Evolutionary conservation across 2,888 invertebrate genomes (phyloP), one percentile per base, ranked within the genome.

Genomic region (Cosmopolites sordidus): DNA sequence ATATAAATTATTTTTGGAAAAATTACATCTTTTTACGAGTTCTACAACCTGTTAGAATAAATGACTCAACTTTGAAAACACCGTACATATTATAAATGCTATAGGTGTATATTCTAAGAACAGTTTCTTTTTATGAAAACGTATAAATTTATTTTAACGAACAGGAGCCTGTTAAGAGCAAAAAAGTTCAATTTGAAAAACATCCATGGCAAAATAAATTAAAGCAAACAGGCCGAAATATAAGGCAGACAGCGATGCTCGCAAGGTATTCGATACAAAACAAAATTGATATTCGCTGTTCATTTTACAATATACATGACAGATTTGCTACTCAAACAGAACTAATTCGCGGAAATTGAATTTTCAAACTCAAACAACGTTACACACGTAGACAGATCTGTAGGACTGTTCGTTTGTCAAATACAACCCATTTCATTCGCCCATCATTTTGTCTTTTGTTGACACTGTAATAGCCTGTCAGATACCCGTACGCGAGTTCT

Each of bases 301-400:
- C 65, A 65, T 66, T 66, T 60, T 59, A 54, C 51, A 65, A 63
- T 64, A 61, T 66, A 65, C 66, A 66, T 64, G 67, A 64, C 62
- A 61, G 66, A 66, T 66, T 66, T 64, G 61, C 64, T 64, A 66
- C 67, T 67, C 68, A 68, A 68, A 68, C 68, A 66, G 64, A 67
- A 68, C 64, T 68, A 68, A 68, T 67, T 66, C 66, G 62, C 63
- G 66, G 68, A 68, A 67, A 68, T 68, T 67, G 68, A 64, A 68
- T 68, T 68, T 66, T 62, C 62, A 49, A 58, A 54, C 54, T 58
- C 57, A 16, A 49, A 62, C 58, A 29, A 39, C 18, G 53, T 33
- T 43, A 51, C 48, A 54, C 46, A 57, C 51, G 57, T 47, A 62
- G 59, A 59, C 58, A 59, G 57, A 56, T 56, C 50, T 61, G 60